phyloP scores from a whole-genome alignment of 1,140 invertebrate species.

The Diorhabda carinulata region DNA sequence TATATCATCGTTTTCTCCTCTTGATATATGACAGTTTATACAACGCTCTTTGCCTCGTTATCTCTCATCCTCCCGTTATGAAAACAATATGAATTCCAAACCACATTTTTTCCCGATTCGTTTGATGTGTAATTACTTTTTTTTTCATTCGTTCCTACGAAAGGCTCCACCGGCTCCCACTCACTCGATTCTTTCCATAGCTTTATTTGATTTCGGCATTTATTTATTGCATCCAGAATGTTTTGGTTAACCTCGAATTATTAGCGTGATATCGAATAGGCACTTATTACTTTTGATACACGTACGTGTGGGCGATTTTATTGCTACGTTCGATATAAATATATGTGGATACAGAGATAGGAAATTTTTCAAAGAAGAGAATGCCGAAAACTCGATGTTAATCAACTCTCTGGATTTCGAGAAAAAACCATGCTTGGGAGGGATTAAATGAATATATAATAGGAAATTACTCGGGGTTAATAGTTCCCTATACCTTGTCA shows the following conservation, averaged over 20 bases:
- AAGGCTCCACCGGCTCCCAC: constrained; percentile 22
- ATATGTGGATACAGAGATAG: too few species aligned
- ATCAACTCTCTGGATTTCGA: too few species aligned
- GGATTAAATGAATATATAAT: too few species aligned
- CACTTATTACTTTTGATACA: too few species aligned
- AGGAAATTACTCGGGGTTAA: too few species aligned
- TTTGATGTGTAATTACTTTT: constrained; percentile 47
- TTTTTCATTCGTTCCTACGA: constrained; percentile 28
- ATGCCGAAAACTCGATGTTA: too few species aligned
- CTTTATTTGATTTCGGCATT: constrained; percentile 46
- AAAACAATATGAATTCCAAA: constrained; percentile 48
- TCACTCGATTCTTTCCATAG: constrained; percentile 22
- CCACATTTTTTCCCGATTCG: constrained; percentile 45
- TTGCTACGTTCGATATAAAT: too few species aligned
- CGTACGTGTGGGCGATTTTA: too few species aligned
- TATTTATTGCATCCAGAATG: constrained; percentile 41
- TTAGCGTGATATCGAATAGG: too few species aligned
- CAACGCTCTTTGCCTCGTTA: constrained; percentile 29
- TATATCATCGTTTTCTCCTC: constrained; percentile 27
- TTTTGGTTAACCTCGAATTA: neutral
- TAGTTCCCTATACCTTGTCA: too few species aligned
- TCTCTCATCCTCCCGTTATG: constrained; percentile 41
- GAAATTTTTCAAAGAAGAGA: too few species aligned
- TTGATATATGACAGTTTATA: constrained; percentile 45
- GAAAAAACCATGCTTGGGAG: too few species aligned